Evolutionary conservation across 2,797 vertebrate species (phyloP).

Genomic region (Lepus townsendii): DNA sequence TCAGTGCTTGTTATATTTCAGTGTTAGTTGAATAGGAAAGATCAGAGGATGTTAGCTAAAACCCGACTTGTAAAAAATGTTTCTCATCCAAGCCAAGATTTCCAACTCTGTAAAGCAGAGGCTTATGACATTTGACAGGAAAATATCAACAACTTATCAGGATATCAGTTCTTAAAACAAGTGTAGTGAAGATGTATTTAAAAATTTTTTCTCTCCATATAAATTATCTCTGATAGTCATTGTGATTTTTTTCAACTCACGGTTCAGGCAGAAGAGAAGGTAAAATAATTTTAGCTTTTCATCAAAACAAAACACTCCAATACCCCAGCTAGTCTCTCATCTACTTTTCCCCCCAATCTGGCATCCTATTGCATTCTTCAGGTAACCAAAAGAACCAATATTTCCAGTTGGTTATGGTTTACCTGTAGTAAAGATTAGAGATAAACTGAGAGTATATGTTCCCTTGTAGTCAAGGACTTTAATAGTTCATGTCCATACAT

Average conservation of each 20-base stretch:
- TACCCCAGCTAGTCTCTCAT: too few relatives aligned
- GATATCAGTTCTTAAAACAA: background rate
- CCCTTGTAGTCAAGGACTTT: background rate
- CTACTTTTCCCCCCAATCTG: background rate
- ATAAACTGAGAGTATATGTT: background rate
- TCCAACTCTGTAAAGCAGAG: background rate
- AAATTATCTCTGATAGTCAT: background rate
- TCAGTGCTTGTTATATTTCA: background rate
- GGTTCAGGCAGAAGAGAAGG: background rate
- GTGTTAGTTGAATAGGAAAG: background rate
- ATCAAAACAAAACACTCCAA: background rate
- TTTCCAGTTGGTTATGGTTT: slow-evolving; percentile 1
- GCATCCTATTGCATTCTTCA: background rate
- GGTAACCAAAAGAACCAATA: background rate
- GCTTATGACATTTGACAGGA: background rate
- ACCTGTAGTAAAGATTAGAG: background rate
- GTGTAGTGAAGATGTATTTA: background rate
- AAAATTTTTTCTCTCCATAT: background rate
- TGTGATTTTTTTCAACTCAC: background rate
- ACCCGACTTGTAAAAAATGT: background rate
- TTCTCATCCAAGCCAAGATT: background rate
- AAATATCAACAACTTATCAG: background rate
- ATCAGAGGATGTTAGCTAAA: background rate
- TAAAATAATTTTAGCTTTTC: background rate
- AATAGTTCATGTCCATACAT: background rate